Conservation (phyloP, 1,140 invertebrate genomes). For the Drosophila lacteicornis region DNA sequence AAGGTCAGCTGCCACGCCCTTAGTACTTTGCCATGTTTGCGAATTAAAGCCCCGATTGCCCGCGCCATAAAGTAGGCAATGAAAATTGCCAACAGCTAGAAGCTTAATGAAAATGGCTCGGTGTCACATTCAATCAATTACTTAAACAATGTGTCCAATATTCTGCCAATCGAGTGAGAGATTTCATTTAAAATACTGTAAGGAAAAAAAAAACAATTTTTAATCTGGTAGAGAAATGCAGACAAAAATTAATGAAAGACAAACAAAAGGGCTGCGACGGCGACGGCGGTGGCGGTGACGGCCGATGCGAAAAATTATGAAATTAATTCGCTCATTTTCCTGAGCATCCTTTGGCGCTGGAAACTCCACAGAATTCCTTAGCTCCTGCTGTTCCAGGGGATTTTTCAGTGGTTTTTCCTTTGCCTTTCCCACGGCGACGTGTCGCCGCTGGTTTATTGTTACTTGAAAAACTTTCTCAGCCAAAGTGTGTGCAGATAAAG, state of each 20-base stretch:
- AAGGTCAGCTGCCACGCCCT: slow-evolving; percentile 51
- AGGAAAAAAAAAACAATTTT: background rate
- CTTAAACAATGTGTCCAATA: slow-evolving; percentile 17
- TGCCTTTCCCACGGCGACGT: slow-evolving; percentile 35
- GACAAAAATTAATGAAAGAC: slow-evolving; percentile 38
- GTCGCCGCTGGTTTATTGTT: slow-evolving; percentile 39
- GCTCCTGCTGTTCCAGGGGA: slow-evolving; percentile 16
- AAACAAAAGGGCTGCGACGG: slow-evolving; percentile 20
- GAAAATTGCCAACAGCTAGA: slow-evolving; percentile 15
- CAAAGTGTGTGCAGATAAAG: slow-evolving; percentile 8
- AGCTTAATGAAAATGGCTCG: slow-evolving; percentile 16
- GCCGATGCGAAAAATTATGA: slow-evolving; percentile 40
- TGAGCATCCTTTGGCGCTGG: slow-evolving; percentile 7
- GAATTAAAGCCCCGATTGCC: slow-evolving; percentile 11
- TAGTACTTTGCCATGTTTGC: slow-evolving; percentile 39
- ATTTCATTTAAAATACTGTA: slow-evolving; percentile 14
- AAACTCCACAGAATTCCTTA: slow-evolving; percentile 26
- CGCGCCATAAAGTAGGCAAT: slow-evolving; percentile 56
- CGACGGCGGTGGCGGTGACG: background rate
- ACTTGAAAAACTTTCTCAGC: slow-evolving; percentile 39
- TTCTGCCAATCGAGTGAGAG: background rate
- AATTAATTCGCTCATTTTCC: slow-evolving; percentile 40
- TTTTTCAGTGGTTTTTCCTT: slow-evolving; percentile 30
- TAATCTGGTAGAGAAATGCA: slow-evolving; percentile 11
- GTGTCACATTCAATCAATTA: slow-evolving; percentile 39